Evolutionary conservation across 2,113 vertebrate genomes (phyloP).

Genomic region (Platysteira castanea): DNA sequence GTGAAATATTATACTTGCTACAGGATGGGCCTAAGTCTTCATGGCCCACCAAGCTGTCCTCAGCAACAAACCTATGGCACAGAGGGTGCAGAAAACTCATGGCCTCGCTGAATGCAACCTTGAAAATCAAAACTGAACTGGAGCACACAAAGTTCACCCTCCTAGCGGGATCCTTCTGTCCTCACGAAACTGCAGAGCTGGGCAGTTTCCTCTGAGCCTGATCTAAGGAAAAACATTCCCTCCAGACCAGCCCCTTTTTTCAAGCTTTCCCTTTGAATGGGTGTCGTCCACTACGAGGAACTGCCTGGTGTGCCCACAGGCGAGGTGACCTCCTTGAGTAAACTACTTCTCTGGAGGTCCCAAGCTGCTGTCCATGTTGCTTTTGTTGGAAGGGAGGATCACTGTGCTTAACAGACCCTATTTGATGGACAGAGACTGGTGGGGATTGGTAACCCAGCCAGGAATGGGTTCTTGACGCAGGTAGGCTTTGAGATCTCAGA

Average conservation of each 20-base stretch:
- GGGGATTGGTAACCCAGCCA: neutral
- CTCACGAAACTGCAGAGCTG: neutral
- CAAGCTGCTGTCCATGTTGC: neutral
- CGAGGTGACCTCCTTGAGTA: neutral
- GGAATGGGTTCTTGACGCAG: neutral
- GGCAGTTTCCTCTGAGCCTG: neutral
- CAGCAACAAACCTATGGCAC: neutral
- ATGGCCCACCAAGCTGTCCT: neutral
- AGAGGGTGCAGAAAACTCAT: neutral
- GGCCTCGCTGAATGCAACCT: neutral
- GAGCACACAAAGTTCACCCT: neutral
- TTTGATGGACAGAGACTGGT: neutral
- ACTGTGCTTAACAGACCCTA: neutral
- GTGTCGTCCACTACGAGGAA: neutral
- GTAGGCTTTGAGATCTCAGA: neutral
- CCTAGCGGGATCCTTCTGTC: neutral
- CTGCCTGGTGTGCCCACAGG: neutral
- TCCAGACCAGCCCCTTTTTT: neutral
- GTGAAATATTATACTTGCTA: conserved; percentile 2
- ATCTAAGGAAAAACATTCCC: neutral
- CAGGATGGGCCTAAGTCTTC: neutral
- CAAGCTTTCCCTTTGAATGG: neutral
- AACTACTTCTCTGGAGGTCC: neutral
- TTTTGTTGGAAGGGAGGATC: neutral
- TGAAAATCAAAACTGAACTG: neutral